Evolutionary conservation across 2,113 vertebrate genomes (phyloP), one percentile per base, ranked within the genome.

Genomic region (Pyrgilauda ruficollis): DNA sequence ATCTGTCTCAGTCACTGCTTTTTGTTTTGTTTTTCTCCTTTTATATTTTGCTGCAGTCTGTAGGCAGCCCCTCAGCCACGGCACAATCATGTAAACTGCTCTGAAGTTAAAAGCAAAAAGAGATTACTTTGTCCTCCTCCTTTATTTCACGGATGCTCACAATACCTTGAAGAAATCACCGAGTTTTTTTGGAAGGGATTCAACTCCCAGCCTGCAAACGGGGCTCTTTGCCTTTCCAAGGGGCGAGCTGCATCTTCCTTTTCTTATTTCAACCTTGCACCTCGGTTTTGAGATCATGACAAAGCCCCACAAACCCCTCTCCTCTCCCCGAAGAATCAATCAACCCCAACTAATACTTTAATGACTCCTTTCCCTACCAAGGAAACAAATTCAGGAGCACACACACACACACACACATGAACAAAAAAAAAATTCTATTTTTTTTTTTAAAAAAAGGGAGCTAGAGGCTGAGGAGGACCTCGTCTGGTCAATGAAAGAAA

Each of bases 401-500:
- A 2, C 58, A 37, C 75, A 53, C 43, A 66, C 47, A 58, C 19
- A 15, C 69, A 85, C 30, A 68, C 74, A 84, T 0, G 3, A 37
- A 76, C 9, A 37, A 61, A 53, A 41, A 82, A 82, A 83, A 81
- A 67, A 44, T 3, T 23, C 9, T 16, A 14, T 41, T 50, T 43
- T 67, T 30, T 39, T 64, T 64, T 37, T 43, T 28, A 28, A 39
- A 66, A 59, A 35, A 93, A 94, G 43, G 93, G 72, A 92, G 91
- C 69, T 44, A 91, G 94, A 84, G 96, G 96, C 93, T 95, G 91
- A 96, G 93, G 94, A 96, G 95, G 94, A 95, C 94, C 98, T 98
- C 98, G 98, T 98, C 98, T 98, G 98, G 98, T 98, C 97, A 98
- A 97, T 98, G 98, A 98, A 98, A 98, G 97, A 98, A 97, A 98